phyloP scores from a whole-genome alignment of 2,888 invertebrate genomes.

The Dascillus cervinus region DNA sequence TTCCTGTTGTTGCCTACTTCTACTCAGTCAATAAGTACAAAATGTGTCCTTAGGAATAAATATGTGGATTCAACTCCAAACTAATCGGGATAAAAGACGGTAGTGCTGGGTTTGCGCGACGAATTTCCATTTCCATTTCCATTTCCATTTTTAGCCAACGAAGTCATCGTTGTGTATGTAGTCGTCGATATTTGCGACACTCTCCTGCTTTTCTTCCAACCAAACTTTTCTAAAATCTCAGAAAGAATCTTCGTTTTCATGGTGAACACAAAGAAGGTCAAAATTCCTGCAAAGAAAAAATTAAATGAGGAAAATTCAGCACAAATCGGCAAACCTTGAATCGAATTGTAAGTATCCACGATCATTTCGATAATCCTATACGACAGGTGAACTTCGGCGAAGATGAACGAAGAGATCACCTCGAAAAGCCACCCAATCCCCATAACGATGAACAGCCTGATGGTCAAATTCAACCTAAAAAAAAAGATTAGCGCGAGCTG shows the following conservation, averaged over 20 bases:
- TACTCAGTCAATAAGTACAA: too few relatives aligned
- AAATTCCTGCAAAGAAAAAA: constrained; percentile 36
- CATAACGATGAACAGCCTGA: constrained; percentile 73
- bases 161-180: too few relatives aligned
- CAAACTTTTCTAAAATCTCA: too few relatives aligned
- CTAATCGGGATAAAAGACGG: too few relatives aligned
- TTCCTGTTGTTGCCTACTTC: too few relatives aligned
- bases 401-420: constrained; percentile 53
- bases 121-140: too few relatives aligned
- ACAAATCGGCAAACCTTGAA: constrained; percentile 48
- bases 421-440: constrained; percentile 69
- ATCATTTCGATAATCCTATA: constrained; percentile 36
- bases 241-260: constrained; percentile 62
- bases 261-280: constrained; percentile 66
- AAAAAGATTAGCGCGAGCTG: neutral
- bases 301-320: neutral
- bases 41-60: too few relatives aligned
- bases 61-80: too few relatives aligned
- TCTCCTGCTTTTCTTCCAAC: too few relatives aligned
- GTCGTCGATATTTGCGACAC: too few relatives aligned
- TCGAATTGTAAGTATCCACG: constrained; percentile 59
- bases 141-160: too few relatives aligned
- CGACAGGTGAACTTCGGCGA: constrained; percentile 41
- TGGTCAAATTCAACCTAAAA: constrained; percentile 59
- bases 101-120: too few relatives aligned